Conservation (phyloP, 2,113 vertebrate genomes). For the Malurus melanocephalus region DNA sequence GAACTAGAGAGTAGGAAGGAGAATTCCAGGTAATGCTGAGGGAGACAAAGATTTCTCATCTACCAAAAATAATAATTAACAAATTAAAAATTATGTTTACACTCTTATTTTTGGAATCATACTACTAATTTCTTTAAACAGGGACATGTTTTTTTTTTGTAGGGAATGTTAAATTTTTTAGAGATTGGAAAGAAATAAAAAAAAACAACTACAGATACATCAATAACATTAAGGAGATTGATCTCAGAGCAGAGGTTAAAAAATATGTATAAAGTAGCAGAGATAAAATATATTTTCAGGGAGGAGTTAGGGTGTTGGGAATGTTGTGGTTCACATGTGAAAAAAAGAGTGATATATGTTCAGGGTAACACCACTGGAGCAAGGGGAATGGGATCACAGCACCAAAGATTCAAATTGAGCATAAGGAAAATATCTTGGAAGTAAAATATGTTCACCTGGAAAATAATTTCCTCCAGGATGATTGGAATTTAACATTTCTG, state of each 20-base stretch:
- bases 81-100: background rate
- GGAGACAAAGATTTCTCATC: background rate
- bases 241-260: background rate
- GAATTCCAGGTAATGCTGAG: background rate
- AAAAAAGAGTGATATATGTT: rapidly evolving
- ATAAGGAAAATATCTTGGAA: background rate
- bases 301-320: background rate
- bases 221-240: background rate
- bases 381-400: background rate
- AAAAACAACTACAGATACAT: background rate
- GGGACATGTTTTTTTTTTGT: background rate
- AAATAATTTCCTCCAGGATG: background rate
- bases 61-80: background rate
- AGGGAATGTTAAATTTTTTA: background rate
- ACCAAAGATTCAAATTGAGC: background rate
- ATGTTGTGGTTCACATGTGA: background rate
- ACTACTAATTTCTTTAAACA: background rate
- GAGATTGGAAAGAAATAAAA: background rate
- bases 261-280: background rate
- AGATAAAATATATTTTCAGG: background rate
- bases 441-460: background rate
- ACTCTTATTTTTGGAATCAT: background rate
- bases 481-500: background rate
- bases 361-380: background rate
- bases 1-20: background rate